Evolutionary conservation across 2,888 invertebrate species (phyloP), one percentile per base, ranked within the genome.

Genomic region (Fissipunctia ypsillon): DNA sequence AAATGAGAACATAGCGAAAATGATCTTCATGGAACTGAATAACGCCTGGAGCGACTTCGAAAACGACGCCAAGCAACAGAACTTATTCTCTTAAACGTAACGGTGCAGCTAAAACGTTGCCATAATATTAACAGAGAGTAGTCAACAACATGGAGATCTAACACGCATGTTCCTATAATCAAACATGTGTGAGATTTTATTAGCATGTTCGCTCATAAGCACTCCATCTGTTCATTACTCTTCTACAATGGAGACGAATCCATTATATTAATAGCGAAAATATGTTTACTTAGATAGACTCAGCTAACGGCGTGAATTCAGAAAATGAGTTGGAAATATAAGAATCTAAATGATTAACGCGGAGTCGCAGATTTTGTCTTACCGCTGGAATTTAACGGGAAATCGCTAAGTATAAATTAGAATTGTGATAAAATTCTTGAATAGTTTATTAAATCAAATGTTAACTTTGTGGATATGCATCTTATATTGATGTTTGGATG

Each of bases 1-100:
- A 41, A 98, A 99, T 92, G 99, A 99, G 94, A 97, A 98, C 87
- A 97, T 99, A 88, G 99, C 99, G 14, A 99, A 99, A 96, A 96
- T 99, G 93, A 99, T 99, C 90, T 99, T 99, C 95, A 99, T 99
- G 97, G 99, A 99, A 96, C 96, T 99, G 85, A 99, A 99, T 95
- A 99, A 99, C 93, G 99, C 99, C 31, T 99, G 99, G 99, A 98
- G 98, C 88, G 99, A 99, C 92, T 99, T 99, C 94, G 99, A 99
- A 93, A 98, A 97, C 91, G 98, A 98, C 93, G 96, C 97, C 76
- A 97, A 98, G 84, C 98, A 98, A 91, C 98, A 98, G 92, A 98
- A 98, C 88, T 84, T 96, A 72, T 96, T 96, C 90, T 92, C 92
- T 77, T 93, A 93, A 91, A 73, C 60, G 52, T 63, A 41, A 74